Percentiles rank a stretch among this genome's conserved stretches.
Conservation (phyloP, 2,797 vertebrate genomes). For the Amazona finschi region DNA sequence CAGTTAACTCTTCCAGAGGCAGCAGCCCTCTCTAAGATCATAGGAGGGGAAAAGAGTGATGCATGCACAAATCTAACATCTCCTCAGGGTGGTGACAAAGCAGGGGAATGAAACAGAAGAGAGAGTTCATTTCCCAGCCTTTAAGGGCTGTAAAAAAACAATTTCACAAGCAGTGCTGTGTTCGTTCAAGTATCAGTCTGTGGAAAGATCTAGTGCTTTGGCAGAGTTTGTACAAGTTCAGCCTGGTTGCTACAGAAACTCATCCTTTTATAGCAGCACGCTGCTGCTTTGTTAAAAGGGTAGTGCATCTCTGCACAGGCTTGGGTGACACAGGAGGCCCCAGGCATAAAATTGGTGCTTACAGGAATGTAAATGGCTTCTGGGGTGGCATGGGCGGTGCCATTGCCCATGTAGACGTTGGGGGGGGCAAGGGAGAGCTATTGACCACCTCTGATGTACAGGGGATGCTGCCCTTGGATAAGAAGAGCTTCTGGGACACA, state of each 20-base stretch:
- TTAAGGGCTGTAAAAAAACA: neutral
- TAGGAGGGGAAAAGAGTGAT: neutral
- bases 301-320: neutral
- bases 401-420: neutral
- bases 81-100: neutral
- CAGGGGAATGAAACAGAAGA: neutral
- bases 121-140: neutral
- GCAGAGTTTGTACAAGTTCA: slow-evolving; percentile 60
- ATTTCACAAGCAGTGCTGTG: neutral
- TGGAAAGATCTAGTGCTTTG: slow-evolving; percentile 61
- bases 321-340: slow-evolving; percentile 32
- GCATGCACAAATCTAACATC: rapidly evolving
- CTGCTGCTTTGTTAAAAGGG: slow-evolving; percentile 53
- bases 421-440: neutral
- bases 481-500: neutral
- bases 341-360: neutral
- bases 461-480: neutral
- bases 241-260: slow-evolving; percentile 63
- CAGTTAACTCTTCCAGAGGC: neutral
- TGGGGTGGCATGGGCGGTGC: neutral
- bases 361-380: neutral
- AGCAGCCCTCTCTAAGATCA: neutral
- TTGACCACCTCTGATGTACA: neutral
- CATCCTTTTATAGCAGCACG: slow-evolving; percentile 55
- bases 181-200: neutral